Base-by-base conservation (phyloP, 2,888 invertebrate species). In the Drosophila mercatorum region DNA sequence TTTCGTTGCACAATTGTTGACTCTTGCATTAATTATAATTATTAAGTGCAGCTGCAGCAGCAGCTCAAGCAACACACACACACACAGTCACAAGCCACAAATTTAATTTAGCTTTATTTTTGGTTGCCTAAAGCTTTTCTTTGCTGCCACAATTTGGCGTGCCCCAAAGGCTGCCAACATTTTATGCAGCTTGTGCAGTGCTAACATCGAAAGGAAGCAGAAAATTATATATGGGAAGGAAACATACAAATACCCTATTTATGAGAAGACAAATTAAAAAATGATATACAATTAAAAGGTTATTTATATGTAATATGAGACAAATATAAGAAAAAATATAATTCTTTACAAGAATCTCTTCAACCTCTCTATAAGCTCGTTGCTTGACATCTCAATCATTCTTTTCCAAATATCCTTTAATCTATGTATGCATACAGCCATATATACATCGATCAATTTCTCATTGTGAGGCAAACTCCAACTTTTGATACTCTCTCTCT, bases 21-120 rank as follows among this genome's bases (percentile, higher is more conserved):
- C 80, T 81, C 69, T 74, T 72, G 80, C 77, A 79, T 84, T 79
- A 84, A 81, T 82, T 79, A 84, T 79, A 81, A 79, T 84, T 84
- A 76, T 82, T 77, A 76, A 82, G 74, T 75, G 79, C 75, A 51
- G 51, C n/a, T 17, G 22, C 44, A 81, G 52, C 71, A 53, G 68
- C 77, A 64, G 49, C 63, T 41, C 26, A 41, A 46, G 26, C 68
- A 68, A 31, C 43, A 57, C 64, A 28, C 40, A n/a, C n/a, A 10
- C 34, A 34, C 34, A 40, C 55, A 55, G 12, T 12, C 22, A 55
- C 49, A 51, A 68, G 66, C 74, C 63, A 60, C 60, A 63, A 71
- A 74, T 68, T 78, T 68, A 53, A 66, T 78, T 65, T 65, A 57
- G 63, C 51, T 72, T 61, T 81, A 65, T 56, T 62, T 78, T 75